Evolutionary conservation across 2,888 invertebrate species (phyloP).

Genomic region (Lasioglossum morio): DNA sequence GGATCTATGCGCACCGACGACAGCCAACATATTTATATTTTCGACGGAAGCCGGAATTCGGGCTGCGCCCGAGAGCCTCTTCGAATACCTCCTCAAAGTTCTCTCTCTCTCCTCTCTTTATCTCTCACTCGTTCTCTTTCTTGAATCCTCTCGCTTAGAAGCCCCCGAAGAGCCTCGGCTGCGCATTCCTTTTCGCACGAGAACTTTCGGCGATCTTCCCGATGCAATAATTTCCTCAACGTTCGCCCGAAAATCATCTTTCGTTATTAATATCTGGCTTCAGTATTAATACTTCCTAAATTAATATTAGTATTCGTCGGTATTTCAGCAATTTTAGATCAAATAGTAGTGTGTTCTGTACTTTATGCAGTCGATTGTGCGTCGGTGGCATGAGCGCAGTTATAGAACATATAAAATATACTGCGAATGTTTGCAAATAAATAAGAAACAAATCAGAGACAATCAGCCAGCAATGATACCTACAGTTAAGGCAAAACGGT

Average conservation of each 20-base stretch:
- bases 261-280: neutral
- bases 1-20: slow-evolving; percentile 22
- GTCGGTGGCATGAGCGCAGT: neutral
- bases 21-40: slow-evolving; percentile 26
- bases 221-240: neutral
- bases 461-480: too few relatives aligned
- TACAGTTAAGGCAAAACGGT: too few relatives aligned
- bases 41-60: slow-evolving; percentile 26
- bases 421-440: too few relatives aligned
- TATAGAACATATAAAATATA: neutral
- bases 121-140: neutral
- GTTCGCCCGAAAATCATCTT: neutral
- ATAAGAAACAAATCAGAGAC: too few relatives aligned
- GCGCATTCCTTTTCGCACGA: slow-evolving; percentile 38
- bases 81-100: slow-evolving; percentile 41
- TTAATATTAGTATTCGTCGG: neutral
- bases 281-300: neutral
- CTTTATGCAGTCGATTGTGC: neutral
- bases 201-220: neutral
- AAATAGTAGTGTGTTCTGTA: neutral
- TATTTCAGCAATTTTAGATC: neutral
- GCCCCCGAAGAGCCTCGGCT: slow-evolving; percentile 17
- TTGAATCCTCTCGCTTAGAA: slow-evolving; percentile 8
- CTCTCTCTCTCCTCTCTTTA: neutral
- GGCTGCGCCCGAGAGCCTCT: slow-evolving; percentile 24